Percentiles rank a stretch among this genome's conserved stretches.
Conservation (phyloP, 2,888 invertebrate species). For the Caradrina clavipalpis region DNA sequence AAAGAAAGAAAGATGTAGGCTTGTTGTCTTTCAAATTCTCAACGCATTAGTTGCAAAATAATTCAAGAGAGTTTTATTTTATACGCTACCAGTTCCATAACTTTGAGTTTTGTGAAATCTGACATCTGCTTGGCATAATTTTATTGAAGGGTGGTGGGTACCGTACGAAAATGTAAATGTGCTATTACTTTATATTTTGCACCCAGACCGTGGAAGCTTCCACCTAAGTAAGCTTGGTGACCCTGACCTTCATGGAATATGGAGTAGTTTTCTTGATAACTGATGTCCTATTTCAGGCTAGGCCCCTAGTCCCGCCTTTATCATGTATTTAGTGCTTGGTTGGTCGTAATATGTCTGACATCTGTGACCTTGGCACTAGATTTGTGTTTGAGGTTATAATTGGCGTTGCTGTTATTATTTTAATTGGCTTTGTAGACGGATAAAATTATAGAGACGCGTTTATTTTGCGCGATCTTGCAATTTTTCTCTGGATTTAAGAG, state of each 20-base stretch:
- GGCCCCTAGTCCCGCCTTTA: conserved; percentile 49
- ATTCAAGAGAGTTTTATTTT: conserved; percentile 7
- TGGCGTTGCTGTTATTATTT: conserved; percentile 7
- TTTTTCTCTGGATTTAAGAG: no score
- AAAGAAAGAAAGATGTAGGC: no score
- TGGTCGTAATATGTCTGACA: conserved; percentile 27
- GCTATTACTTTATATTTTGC: conserved; percentile 55
- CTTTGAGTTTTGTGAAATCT: conserved; percentile 53
- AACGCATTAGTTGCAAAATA: conserved; percentile 12
- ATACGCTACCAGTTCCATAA: conserved; percentile 20
- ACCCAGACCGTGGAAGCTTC: conserved; percentile 20
- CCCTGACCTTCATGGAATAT: conserved; percentile 40
- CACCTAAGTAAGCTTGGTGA: conserved; percentile 31
- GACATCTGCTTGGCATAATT: conserved; percentile 60
- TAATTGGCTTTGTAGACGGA: no score
- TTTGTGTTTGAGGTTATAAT: conserved; percentile 26
- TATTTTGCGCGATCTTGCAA: no score
- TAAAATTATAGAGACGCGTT: no score
- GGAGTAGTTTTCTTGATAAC: conserved; percentile 41
- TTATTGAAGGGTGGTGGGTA: conserved; percentile 54
- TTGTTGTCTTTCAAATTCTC: background rate
- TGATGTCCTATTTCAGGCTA: conserved; percentile 38
- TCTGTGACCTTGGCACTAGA: conserved; percentile 31
- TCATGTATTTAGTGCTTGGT: conserved; percentile 44
- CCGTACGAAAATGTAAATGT: conserved; percentile 55